phyloP scores from a whole-genome alignment of 2,113 vertebrate species.

The Andinoacara biseriatus region DNA sequence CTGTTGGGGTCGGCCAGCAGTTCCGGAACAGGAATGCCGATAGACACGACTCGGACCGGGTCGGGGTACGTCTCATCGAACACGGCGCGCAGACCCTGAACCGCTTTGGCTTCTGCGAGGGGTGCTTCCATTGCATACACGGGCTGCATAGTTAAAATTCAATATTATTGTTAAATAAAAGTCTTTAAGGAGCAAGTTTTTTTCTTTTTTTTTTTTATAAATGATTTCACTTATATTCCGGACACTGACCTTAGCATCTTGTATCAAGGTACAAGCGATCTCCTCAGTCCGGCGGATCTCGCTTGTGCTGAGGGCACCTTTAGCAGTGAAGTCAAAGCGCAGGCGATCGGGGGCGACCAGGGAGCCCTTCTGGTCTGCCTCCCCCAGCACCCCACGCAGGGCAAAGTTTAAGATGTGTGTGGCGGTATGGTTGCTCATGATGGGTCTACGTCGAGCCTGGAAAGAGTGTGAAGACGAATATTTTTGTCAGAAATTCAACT shows the following conservation, averaged over 20 bases:
- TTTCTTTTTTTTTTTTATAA: neutral
- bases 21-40: constrained; percentile 89
- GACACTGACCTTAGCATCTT: constrained; percentile 86
- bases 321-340: constrained; percentile 96
- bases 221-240: neutral
- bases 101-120: constrained; percentile 91
- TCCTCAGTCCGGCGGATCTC: constrained; percentile 89
- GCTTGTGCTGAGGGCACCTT: constrained; percentile 89
- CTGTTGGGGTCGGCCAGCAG: constrained; percentile 90
- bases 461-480: neutral
- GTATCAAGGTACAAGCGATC: constrained; percentile 86
- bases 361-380: constrained; percentile 95
- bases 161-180: neutral
- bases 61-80: constrained; percentile 98
- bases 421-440: constrained; percentile 98
- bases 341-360: constrained; percentile 93
- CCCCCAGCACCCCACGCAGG: constrained; percentile 90
- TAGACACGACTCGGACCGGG: constrained; percentile 94
- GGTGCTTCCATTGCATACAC: constrained; percentile 90
- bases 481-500: neutral
- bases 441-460: constrained; percentile 87
- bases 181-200: neutral
- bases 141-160: constrained; percentile 68
- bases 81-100: constrained; percentile 94
- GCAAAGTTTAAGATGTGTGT: constrained; percentile 98